Evolutionary conservation across 2,113 vertebrate genomes (phyloP).

Genomic region (Budorcas taxicolor): DNA sequence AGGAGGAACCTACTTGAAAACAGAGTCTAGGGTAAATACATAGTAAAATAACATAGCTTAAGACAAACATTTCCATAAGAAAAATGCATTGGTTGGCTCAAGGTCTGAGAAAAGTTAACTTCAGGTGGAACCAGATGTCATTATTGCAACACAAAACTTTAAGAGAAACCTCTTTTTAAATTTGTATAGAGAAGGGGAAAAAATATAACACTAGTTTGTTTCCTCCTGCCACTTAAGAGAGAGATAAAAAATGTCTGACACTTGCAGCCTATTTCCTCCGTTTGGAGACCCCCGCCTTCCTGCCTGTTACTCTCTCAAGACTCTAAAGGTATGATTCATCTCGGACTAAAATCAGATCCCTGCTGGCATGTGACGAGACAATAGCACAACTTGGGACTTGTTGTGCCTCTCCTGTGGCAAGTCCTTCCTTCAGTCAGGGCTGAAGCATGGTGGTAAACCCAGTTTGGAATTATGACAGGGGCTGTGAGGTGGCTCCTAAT

Average conservation of each 20-base stretch:
- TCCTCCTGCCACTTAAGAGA: background rate
- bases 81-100: background rate
- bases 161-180: background rate
- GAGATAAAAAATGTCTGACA: background rate
- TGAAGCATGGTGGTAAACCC: background rate
- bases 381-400: background rate
- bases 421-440: background rate
- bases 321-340: background rate
- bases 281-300: background rate
- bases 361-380: background rate
- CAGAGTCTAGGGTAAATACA: background rate
- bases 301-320: background rate
- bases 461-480: background rate
- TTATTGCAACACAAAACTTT: background rate
- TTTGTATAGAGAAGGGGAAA: background rate
- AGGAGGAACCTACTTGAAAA: background rate
- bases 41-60: background rate
- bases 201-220: background rate
- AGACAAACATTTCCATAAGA: background rate
- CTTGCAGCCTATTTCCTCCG: background rate
- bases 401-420: background rate
- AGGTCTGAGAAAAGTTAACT: background rate
- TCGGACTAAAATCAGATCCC: background rate
- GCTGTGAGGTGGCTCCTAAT: too few relatives aligned
- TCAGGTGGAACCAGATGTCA: background rate